Evolutionary conservation across 1,140 invertebrate genomes (phyloP), one percentile per base, ranked within the genome.

Genomic region (Drosophila repleta): DNA sequence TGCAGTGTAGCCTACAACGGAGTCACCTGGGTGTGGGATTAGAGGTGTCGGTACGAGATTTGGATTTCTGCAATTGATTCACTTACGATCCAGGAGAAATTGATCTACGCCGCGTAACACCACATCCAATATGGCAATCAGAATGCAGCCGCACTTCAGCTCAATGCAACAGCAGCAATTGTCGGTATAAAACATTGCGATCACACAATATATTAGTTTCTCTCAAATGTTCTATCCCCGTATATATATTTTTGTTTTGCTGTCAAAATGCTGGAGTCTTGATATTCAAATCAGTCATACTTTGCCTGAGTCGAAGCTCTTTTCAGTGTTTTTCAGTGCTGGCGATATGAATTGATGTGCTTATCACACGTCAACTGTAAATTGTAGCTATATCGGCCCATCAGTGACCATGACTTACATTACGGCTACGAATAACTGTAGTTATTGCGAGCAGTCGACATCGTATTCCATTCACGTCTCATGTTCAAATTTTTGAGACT

Each of bases 11-110:
- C 78, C 83, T 20, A 87, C 15, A 2, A 60, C 1, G 2, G 64
- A 69, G 11, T 82, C 71, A 13, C 60, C 81, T 85, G 11, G 0
- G 17, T 29, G 4, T 24, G 24, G 24, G 24, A 3, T 29, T n/a
- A n/a, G n/a, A n/a, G n/a, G n/a, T n/a, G n/a, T n/a, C n/a, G n/a
- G 32, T 35, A 13, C 32, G 0, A 4, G 0, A n/a, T n/a, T n/a
- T 24, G 0, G 1, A 13, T 48, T 0, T 1, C 3, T 4, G 2
- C 13, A 10, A 26, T 21, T 5, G 24, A 11, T 11, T 17, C 26
- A 81, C 78, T 82, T 58, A 87, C 82, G 66, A 39, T 88, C 82
- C 21, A 88, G 67, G 43, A 87, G 49, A 45, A 73, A 82, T 0
- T 61, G 51, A 52, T 87, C 82, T 7, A 76, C 1, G 0, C 83